Evolutionary conservation across 1,140 invertebrate species (phyloP), one percentile per base, ranked within the genome.

Genomic region (Mycetomoellerius zeteki): DNA sequence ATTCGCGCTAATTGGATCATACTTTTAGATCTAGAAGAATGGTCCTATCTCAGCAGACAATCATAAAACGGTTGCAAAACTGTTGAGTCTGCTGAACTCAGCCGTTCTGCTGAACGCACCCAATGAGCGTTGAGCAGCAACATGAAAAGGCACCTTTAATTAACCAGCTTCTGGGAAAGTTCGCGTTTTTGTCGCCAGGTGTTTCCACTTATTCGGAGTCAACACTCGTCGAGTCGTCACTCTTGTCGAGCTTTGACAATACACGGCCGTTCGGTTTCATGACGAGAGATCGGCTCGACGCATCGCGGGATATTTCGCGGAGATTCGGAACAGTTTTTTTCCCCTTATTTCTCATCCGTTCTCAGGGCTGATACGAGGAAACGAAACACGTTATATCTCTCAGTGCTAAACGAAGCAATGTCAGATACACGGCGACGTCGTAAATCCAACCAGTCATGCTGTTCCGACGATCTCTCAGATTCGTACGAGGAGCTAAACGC

Each of bases 361-460:
- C 33, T 37, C 30, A 33, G 4, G 5, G 14, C 14, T n/a, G 33
- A 27, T 33, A 30, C 43, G 24, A 50, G 14, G n/a, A 12, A 75
- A 19, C 6, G 16, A 33, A 50, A 80, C 77, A 3, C 12, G 52
- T 62, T 21, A 10, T 54, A 24, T 21, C 19, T 19, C n/a, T 7
- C 5, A 43, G 54, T 19, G 43, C 10, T 8, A 12, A 81, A 64
- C 80, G 92, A 91, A 94, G 91, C 47, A 24, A 95, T 95, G 95
- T 95, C 95, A 67, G 94, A 95, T 89, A 91, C 91, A 56, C 92
- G 94, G 82, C 94, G 94, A 88, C 94, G 95, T 88, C 93, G 94
- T 67, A 95, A 94, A 76, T 93, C 93, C 30, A 89, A 93, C 72
- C 92, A 94, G 58, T 95, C 95, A 19, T 93, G 93, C n/a, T 94